These are phyloP conservation scores for silkworm (Bombyx mori) DNA, from an alignment of 1,140 invertebrate species.

Conservation along the genomic window DNA sequence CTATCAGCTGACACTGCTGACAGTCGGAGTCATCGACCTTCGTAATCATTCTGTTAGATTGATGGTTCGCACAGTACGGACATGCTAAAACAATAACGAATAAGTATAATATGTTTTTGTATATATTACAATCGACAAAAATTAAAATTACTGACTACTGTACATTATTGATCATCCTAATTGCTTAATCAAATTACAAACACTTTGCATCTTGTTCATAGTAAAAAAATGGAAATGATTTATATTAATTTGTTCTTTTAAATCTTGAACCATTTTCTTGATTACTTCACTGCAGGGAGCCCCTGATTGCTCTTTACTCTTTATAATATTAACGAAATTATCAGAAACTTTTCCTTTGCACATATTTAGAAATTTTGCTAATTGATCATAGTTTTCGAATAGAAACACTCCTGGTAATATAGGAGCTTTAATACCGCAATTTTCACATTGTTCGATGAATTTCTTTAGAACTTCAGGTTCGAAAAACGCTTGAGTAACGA, in stretches of 20 bases:
- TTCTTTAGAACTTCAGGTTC: slow-evolving; percentile 29
- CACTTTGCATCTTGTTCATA: slow-evolving; percentile 38
- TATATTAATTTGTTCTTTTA: slow-evolving; percentile 14
- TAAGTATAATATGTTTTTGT: too few species aligned
- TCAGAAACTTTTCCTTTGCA: slow-evolving; percentile 41
- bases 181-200: slow-evolving; percentile 23
- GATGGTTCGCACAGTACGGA: too few species aligned
- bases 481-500: slow-evolving; percentile 63
- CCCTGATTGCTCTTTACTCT: slow-evolving; percentile 12
- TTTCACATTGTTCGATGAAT: slow-evolving; percentile 40
- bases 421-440: slow-evolving; percentile 34
- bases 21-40: too few species aligned
- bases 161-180: neutral
- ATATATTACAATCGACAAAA: neutral
- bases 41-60: too few species aligned
- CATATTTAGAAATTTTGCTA: slow-evolving; percentile 33
- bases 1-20: too few species aligned
- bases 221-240: slow-evolving; percentile 54
- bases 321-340: slow-evolving; percentile 21
- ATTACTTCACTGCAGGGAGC: slow-evolving; percentile 25
- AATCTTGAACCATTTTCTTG: slow-evolving; percentile 24
- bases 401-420: slow-evolving; percentile 54
- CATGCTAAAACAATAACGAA: too few species aligned
- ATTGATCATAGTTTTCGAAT: slow-evolving; percentile 38
- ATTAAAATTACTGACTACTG: neutral